These are phyloP conservation scores for Cataglyphis cursor DNA, from an alignment of 2,888 invertebrate genomes.

Conservation along the genomic window DNA sequence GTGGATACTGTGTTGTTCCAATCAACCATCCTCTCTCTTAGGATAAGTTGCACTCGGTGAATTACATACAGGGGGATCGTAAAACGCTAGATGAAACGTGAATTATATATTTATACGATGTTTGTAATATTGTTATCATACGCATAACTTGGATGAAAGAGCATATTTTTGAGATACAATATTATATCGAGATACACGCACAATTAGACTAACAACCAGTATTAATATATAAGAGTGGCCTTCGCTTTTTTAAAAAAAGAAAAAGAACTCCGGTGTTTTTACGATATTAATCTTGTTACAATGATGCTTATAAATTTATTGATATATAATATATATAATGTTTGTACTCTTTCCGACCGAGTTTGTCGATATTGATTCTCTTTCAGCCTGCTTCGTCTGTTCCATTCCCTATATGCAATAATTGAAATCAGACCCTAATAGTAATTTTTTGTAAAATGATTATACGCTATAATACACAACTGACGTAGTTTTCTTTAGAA, in stretches of 20 bases:
- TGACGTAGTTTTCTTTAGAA: not conserved
- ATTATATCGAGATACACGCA: conserved; percentile 63
- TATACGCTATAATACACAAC: not conserved
- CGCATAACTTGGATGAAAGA: conserved; percentile 33
- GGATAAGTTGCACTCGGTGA: conserved; percentile 33
- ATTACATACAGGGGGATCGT: conserved; percentile 47
- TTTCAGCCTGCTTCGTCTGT: not conserved
- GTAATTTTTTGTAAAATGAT: conserved; percentile 11
- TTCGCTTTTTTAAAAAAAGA: conserved; percentile 61
- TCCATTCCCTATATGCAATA: not conserved
- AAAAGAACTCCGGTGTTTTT: conserved; percentile 56
- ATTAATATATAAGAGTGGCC: conserved; percentile 76
- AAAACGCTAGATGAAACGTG: conserved; percentile 35
- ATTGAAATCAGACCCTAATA: conserved; percentile 8
- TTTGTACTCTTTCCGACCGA: conserved; percentile 73
- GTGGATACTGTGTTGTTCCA: conserved; percentile 40
- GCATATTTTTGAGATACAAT: conserved; percentile 72
- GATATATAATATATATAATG: conserved; percentile 77
- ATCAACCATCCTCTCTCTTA: conserved; percentile 56
- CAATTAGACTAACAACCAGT: conserved; percentile 77
- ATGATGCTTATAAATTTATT: conserved; percentile 77
- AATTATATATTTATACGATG: conserved; percentile 3
- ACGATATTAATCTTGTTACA: conserved; percentile 75
- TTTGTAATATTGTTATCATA: not conserved
- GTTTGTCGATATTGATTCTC: conserved; percentile 25